Conservation (phyloP, 1,140 invertebrate species). For the Neomicropteryx cornuta region DNA sequence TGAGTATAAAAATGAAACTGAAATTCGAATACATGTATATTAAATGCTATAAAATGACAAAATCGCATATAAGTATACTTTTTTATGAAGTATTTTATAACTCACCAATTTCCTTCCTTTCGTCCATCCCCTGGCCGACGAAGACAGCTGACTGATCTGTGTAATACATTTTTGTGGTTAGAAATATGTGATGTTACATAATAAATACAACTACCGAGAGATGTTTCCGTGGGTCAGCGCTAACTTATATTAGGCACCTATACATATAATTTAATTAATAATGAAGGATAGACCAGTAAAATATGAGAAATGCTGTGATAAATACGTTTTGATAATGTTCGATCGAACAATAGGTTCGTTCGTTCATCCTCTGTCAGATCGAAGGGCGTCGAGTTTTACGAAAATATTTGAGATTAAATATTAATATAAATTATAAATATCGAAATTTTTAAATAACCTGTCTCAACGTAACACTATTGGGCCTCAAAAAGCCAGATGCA, state of each 20-base stretch:
- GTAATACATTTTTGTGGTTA: slow-evolving; percentile 24
- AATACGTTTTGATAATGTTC: too few species aligned
- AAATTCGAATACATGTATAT: slow-evolving; percentile 5
- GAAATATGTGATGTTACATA: slow-evolving; percentile 15
- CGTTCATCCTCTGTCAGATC: too few species aligned
- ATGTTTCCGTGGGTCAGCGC: not conserved
- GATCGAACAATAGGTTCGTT: too few species aligned
- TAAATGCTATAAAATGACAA: not conserved
- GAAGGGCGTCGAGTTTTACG: too few species aligned
- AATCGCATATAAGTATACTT: slow-evolving; percentile 6
- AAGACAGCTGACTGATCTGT: slow-evolving; percentile 55
- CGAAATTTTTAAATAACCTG: slow-evolving; percentile 8
- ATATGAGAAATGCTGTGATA: too few species aligned
- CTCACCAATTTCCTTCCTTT: slow-evolving; percentile 64
- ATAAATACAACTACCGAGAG: slow-evolving; percentile 5
- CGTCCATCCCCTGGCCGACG: slow-evolving; percentile 56
- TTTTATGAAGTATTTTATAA: slow-evolving; percentile 15
- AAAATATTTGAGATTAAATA: too few species aligned
- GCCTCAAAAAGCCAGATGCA: slow-evolving; percentile 62
- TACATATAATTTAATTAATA: too few species aligned
- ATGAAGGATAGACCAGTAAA: too few species aligned
- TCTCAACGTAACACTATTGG: slow-evolving; percentile 10
- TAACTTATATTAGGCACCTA: too few species aligned
- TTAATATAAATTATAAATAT: too few species aligned
- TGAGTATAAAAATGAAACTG: slow-evolving; percentile 1